Evolutionary conservation across 2,888 invertebrate genomes (phyloP).

Genomic region (Uloborus plumipes): DNA sequence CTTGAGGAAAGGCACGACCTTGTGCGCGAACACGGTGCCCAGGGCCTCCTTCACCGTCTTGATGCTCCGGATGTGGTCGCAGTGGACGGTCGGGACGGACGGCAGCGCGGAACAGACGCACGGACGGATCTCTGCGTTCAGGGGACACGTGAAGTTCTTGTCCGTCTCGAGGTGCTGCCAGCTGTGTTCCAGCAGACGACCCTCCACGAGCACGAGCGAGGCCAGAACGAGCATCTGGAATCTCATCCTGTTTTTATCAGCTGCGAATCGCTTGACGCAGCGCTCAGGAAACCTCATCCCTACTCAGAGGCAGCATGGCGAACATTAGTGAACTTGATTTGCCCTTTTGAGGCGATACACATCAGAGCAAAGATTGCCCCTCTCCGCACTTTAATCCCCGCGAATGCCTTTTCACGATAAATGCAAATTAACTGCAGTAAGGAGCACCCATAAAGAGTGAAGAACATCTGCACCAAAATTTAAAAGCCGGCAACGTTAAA

Average conservation of each 20-base stretch:
- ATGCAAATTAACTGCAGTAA: no score
- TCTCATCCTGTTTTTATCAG: slow-evolving; percentile 51
- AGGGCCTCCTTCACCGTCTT: slow-evolving; percentile 35
- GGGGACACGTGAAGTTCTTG: slow-evolving; percentile 46
- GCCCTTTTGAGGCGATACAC: background rate
- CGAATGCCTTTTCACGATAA: no score
- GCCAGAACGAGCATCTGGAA: slow-evolving; percentile 33
- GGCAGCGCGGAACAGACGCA: slow-evolving; percentile 47
- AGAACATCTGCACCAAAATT: no score
- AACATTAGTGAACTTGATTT: slow-evolving; percentile 22
- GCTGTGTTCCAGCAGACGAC: slow-evolving; percentile 6
- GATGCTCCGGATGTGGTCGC: slow-evolving; percentile 26
- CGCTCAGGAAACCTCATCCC: slow-evolving; percentile 22
- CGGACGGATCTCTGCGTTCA: slow-evolving; percentile 27
- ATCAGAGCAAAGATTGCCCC: no score
- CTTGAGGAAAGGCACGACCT: slow-evolving; percentile 44
- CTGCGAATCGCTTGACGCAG: slow-evolving; percentile 38
- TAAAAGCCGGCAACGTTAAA: no score
- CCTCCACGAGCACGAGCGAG: slow-evolving; percentile 26
- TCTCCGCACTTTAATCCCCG: no score
- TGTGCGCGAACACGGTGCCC: slow-evolving; percentile 10
- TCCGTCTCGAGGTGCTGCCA: slow-evolving; percentile 9
- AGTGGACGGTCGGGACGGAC: slow-evolving; percentile 42
- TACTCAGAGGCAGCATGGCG: slow-evolving; percentile 14
- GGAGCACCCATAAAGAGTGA: no score